Conservation (phyloP, 2,888 invertebrate genomes). For the Hemicrepidius hirtus region DNA sequence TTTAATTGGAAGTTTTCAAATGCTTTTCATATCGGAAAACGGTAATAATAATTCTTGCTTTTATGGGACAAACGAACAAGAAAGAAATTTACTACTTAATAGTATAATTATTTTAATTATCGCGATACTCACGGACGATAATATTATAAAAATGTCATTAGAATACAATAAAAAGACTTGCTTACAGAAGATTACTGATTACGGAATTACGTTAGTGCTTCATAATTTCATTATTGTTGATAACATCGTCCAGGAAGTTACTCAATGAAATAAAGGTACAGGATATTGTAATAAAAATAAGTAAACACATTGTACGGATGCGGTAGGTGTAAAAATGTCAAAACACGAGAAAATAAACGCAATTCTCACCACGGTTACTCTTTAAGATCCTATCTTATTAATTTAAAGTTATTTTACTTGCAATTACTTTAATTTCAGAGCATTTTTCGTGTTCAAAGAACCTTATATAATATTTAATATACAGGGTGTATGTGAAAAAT, state of each 20-base stretch:
- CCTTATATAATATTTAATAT: too few species aligned
- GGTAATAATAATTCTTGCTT: neutral
- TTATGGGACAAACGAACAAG: neutral
- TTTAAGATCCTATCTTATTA: too few species aligned
- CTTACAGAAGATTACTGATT: slow-evolving; percentile 10
- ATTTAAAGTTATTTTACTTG: too few species aligned
- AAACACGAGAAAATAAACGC: too few species aligned
- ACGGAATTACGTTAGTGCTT: neutral
- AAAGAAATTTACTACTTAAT: slow-evolving; percentile 1
- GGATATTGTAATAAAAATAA: neutral
- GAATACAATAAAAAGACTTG: slow-evolving; percentile 2
- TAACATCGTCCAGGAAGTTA: slow-evolving; percentile 9
- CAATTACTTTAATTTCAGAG: too few species aligned
- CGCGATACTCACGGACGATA: slow-evolving; percentile 1
- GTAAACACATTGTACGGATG: neutral
- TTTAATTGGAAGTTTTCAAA: slow-evolving; percentile 27
- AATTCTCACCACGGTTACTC: too few species aligned
- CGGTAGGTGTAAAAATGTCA: too few species aligned
- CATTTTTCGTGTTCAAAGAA: too few species aligned
- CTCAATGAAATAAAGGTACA: slow-evolving; percentile 10
- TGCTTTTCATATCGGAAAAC: slow-evolving; percentile 1
- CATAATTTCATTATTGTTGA: slow-evolving; percentile 14
- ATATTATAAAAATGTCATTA: slow-evolving; percentile 15
- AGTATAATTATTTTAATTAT: slow-evolving; percentile 16
- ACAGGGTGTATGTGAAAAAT: too few species aligned